Conservation (phyloP, 2,797 vertebrate species). For the Sebastes hubbsi region DNA sequence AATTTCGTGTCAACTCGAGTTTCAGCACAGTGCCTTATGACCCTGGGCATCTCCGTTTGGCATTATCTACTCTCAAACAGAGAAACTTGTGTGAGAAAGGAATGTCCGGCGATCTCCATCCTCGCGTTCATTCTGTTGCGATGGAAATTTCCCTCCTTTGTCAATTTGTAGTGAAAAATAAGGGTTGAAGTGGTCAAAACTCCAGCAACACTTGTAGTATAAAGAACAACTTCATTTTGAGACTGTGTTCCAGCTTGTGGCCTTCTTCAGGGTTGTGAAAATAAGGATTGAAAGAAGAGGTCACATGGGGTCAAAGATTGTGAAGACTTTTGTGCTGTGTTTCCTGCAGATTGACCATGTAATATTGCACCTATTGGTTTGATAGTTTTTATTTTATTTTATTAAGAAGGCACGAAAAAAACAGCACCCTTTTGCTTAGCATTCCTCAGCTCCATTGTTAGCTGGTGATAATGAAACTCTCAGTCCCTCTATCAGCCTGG, state of each 20-base stretch:
- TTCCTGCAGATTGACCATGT: neutral
- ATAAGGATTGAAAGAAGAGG: neutral
- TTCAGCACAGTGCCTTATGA: conserved; percentile 28
- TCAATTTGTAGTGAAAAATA: neutral
- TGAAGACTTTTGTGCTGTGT: neutral
- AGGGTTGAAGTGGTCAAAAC: neutral
- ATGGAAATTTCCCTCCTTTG: conserved; percentile 1
- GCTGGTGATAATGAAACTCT: conserved; percentile 2
- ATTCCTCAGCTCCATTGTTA: neutral
- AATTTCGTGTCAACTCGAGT: neutral
- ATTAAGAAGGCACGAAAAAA: neutral
- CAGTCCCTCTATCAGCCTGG: neutral
- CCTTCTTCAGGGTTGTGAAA: too few relatives aligned
- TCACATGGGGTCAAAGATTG: neutral
- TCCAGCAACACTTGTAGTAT: too few relatives aligned
- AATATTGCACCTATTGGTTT: neutral
- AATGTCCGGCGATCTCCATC: neutral
- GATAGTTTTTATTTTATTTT: neutral
- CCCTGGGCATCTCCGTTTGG: conserved; percentile 35
- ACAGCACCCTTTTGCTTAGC: neutral
- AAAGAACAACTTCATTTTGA: too few relatives aligned
- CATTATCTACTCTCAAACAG: conserved; percentile 45
- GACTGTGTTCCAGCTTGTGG: too few relatives aligned
- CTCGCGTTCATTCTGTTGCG: neutral
- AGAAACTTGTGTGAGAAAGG: conserved; percentile 32